phyloP scores from a whole-genome alignment of 2,888 invertebrate species.

The Meliscaeva auricollis region DNA sequence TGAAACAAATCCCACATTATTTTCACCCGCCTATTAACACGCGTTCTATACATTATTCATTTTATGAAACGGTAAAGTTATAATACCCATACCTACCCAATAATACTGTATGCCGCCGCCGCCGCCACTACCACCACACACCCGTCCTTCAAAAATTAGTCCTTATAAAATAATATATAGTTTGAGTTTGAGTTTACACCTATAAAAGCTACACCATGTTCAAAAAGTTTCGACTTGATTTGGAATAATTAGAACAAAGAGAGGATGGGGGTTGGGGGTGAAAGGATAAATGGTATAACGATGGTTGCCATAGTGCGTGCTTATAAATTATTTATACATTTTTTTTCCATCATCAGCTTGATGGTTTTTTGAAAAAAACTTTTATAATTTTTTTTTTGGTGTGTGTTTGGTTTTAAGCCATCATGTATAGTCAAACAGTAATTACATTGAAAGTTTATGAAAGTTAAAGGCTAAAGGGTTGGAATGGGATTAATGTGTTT shows the following conservation, averaged over 20 bases:
- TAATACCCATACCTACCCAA: neutral
- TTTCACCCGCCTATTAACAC: constrained; percentile 9
- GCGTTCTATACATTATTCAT: constrained; percentile 38
- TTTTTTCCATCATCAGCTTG: neutral
- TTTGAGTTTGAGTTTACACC: constrained; percentile 3
- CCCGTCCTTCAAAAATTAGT: constrained; percentile 2
- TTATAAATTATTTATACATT: constrained; percentile 6
- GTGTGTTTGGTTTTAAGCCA: neutral
- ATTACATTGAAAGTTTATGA: constrained; percentile 7
- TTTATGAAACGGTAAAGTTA: constrained; percentile 8
- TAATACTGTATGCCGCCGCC: too few relatives aligned
- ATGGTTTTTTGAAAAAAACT: neutral
- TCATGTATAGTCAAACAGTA: neutral
- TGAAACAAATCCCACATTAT: constrained; percentile 23
- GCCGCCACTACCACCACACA: neutral
- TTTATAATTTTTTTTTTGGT: neutral
- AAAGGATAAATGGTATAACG: neutral
- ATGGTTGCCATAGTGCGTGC: constrained; percentile 27
- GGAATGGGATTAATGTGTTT: neutral
- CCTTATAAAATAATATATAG: constrained; percentile 2
- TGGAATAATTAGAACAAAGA: constrained; percentile 32
- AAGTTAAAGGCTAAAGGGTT: neutral
- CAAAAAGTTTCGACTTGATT: constrained; percentile 28
- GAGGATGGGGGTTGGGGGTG: neutral
- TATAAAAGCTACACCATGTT: constrained; percentile 13